Evolutionary conservation across 2,113 vertebrate species (phyloP).

Genomic region (Jacana jacana): DNA sequence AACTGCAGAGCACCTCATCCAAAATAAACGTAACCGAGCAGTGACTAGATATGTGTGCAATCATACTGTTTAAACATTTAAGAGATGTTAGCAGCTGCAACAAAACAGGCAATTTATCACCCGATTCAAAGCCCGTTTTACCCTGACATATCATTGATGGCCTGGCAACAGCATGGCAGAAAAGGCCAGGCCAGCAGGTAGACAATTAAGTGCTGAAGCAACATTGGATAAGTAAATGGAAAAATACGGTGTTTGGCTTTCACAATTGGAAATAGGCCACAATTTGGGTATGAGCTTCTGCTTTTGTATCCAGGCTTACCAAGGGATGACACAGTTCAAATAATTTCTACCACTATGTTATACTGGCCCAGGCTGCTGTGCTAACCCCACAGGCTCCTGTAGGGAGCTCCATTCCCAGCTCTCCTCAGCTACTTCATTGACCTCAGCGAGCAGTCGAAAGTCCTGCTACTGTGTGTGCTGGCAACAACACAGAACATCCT

Average conservation of each 20-base stretch:
- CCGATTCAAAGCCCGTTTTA: background rate
- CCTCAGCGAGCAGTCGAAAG: fast-evolving
- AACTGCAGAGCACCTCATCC: slow-evolving; percentile 40
- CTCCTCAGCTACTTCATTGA: background rate
- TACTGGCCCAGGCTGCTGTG: background rate
- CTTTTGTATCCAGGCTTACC: background rate
- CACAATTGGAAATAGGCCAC: background rate
- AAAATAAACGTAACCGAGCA: slow-evolving; percentile 46
- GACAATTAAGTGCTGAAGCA: background rate
- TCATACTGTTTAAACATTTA: slow-evolving; percentile 59
- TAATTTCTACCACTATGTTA: background rate
- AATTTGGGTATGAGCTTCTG: background rate
- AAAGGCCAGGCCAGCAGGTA: background rate
- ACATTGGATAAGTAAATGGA: background rate
- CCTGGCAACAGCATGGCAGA: background rate
- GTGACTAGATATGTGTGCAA: background rate
- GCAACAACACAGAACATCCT: background rate
- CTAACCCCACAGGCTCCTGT: background rate
- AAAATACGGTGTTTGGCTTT: background rate
- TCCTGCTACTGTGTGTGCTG: background rate
- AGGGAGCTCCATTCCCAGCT: background rate
- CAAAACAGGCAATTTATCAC: slow-evolving; percentile 21
- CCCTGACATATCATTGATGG: background rate
- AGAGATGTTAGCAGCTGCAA: slow-evolving; percentile 14
- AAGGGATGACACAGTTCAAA: background rate